Evolutionary conservation across 2,888 invertebrate species (phyloP), one percentile per base, ranked within the genome.

Genomic region (Caenorhabditis auriculariae): DNA sequence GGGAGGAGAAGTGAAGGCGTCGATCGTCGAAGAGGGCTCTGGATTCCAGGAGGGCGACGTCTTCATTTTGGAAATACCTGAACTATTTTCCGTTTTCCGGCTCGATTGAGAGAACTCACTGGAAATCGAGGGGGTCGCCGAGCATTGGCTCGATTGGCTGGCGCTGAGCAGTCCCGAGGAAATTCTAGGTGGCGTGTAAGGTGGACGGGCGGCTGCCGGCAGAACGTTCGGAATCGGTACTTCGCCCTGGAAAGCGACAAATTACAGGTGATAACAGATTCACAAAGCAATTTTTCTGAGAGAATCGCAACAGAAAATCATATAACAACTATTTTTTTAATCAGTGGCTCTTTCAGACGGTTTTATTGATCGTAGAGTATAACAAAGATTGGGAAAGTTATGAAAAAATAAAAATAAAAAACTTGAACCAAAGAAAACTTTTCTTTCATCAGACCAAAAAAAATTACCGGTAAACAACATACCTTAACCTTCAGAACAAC

Each of bases 401-500:
- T 41, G 42, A 41, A 15, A n/a, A 9, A 15, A 15, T 41, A 41
- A 41, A 17, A 19, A 41, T 17, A 41, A 41, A 12, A 41, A 15
- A 17, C 9, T 41, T 17, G 9, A n/a, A 17, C 12, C 19, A 9
- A 15, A 17, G 19, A 15, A 15, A 19, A 32, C n/a, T n/a, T 9
- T 32, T 32, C 42, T 15, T 41, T 9, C 42, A 12, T 41, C 19
- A n/a, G 7, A 15, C 7, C 17, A 7, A 41, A 15, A 41, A 41
- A 17, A 12, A n/a, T 41, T 41, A 17, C 42, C n/a, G 7, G 7
- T 41, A 12, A 29, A 27, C 3, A 5, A 12, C 32, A 5, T n/a
- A 71, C 77, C 69, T 82, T 82, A 2, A 75, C 73, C 42, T 71
- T 68, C 1, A 82, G 63, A 5, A 82, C 78, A 26, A 82, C 75